Percentiles rank a stretch among this genome's conserved stretches.
Evolutionary conservation across 2,113 vertebrate species (phyloP).

Genomic region (Paradoxurus hermaphroditus): DNA sequence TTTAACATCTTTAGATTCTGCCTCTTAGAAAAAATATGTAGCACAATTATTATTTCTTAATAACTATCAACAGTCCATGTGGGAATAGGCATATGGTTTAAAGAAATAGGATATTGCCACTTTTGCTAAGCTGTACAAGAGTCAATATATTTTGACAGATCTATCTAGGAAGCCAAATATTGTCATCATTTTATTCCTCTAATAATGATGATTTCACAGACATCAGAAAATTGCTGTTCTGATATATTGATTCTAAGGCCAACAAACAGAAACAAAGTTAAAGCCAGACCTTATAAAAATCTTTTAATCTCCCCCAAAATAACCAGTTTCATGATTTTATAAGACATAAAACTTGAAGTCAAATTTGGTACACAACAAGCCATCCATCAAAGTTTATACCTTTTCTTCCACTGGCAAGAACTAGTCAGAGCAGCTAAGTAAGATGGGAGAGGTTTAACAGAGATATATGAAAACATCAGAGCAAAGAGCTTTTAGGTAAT

Average conservation of each 20-base stretch:
- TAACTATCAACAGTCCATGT: not conserved
- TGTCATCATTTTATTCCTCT: not conserved
- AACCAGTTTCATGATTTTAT: not conserved
- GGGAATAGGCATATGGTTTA: not conserved
- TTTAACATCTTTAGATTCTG: conserved; percentile 11
- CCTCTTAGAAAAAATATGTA: conserved; percentile 22
- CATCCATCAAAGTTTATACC: not conserved
- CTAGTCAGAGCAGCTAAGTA: not conserved
- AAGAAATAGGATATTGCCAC: not conserved
- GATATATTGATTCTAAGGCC: not conserved
- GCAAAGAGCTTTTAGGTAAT: not conserved
- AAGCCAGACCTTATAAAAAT: not conserved
- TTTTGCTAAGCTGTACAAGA: not conserved
- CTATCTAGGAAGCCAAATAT: not conserved
- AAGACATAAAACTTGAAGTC: not conserved
- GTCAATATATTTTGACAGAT: not conserved
- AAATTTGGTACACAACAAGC: not conserved
- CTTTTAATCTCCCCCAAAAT: not conserved
- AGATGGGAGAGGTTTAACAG: not conserved
- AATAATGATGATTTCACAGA: not conserved
- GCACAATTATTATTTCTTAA: not conserved
- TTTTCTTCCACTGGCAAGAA: not conserved
- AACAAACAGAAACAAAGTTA: not conserved
- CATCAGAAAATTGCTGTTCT: not conserved
- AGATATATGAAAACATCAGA: not conserved